A percentile compares a stretch with the other conserved stretches of the same genome.
Evolutionary conservation across 2,113 vertebrate genomes (phyloP).

Genomic region (Carollia perspicillata): DNA sequence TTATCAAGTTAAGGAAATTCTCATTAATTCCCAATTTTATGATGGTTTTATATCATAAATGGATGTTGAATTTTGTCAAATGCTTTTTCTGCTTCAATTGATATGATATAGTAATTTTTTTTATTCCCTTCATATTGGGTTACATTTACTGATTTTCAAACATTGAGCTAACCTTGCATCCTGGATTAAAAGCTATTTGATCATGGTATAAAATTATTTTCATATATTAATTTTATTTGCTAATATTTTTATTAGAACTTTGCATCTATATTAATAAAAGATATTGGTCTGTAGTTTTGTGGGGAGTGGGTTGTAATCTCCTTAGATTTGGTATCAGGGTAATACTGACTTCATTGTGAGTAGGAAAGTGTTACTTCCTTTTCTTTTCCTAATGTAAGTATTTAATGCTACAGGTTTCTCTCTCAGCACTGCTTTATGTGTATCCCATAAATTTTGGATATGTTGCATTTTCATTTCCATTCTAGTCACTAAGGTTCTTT

Average conservation of each 20-base stretch:
- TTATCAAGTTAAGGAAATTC: neutral
- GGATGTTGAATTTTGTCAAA: neutral
- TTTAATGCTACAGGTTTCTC: neutral
- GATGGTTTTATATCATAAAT: neutral
- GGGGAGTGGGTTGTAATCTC: neutral
- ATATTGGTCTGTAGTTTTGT: neutral
- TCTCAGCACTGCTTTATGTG: neutral
- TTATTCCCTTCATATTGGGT: neutral
- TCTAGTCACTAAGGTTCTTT: neutral
- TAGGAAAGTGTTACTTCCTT: neutral
- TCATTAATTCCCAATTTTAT: neutral
- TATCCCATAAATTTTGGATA: neutral
- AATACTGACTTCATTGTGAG: neutral
- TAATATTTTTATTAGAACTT: neutral
- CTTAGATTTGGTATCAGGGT: neutral
- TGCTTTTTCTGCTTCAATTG: neutral
- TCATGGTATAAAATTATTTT: neutral
- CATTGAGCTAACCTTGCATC: neutral
- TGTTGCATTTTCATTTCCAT: neutral
- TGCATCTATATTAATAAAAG: neutral
- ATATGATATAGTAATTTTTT: neutral
- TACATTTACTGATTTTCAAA: neutral
- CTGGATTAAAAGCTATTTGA: neutral
- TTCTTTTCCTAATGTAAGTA: neutral
- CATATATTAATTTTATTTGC: neutral